These are phyloP conservation scores for Ciconia boyciana DNA, from an alignment of 2,113 vertebrate species.

Conservation along the genomic window DNA sequence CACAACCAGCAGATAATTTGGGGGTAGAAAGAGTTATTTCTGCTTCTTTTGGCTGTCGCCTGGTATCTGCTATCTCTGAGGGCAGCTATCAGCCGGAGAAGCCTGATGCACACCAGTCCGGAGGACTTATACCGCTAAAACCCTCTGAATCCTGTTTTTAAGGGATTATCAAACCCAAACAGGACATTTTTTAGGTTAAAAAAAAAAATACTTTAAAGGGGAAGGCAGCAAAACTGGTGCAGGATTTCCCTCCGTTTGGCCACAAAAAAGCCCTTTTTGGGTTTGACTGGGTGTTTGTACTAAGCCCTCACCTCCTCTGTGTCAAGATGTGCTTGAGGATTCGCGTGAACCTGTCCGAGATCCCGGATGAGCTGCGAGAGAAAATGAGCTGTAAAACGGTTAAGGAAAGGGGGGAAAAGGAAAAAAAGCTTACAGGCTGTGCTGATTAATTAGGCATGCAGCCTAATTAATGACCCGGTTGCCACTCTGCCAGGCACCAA, in stretches of 20 bases:
- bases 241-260: accelerated
- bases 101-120: accelerated
- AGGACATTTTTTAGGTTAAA: neutral
- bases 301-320: slow-evolving; percentile 81
- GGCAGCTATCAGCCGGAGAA: neutral
- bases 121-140: no score
- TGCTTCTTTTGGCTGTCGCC: neutral
- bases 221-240: accelerated
- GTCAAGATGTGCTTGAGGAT: slow-evolving; percentile 90
- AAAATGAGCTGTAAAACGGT: neutral
- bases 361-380: slow-evolving; percentile 61
- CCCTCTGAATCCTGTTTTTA: accelerated
- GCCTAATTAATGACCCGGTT: neutral
- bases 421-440: accelerated
- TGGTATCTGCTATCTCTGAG: accelerated
- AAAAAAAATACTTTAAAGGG: accelerated
- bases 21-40: neutral
- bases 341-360: slow-evolving; percentile 85
- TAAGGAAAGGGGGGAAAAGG: neutral
- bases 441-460: neutral
- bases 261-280: neutral
- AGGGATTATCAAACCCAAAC: accelerated
- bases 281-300: accelerated
- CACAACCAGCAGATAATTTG: neutral
- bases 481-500: neutral